phyloP scores from a whole-genome alignment of 37 sponge, comb jelly and placozoan species.

The Tethya wilhelma region DNA sequence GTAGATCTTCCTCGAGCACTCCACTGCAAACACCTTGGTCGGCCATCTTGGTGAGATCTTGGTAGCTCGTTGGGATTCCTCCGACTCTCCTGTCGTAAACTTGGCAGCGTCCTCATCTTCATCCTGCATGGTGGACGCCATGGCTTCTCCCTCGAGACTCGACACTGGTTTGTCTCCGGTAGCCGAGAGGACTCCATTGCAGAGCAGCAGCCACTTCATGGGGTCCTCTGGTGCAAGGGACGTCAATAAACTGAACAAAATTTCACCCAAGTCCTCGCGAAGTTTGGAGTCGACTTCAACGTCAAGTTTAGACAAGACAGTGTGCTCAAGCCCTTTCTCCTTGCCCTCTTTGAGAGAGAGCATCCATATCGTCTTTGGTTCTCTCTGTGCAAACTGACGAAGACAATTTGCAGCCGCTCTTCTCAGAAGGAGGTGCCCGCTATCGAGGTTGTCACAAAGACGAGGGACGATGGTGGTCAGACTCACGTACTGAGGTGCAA shows the following conservation, averaged over 20 bases:
- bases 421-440: constrained; percentile 75
- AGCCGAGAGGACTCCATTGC: constrained; percentile 77
- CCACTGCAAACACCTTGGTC: constrained; percentile 92
- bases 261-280: constrained; percentile 78
- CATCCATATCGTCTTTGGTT: constrained; percentile 68
- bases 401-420: constrained; percentile 85
- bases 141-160: constrained; percentile 9
- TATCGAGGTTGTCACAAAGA: constrained; percentile 66
- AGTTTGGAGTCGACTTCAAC: constrained; percentile 72
- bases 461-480: constrained; percentile 51
- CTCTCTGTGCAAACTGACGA: constrained; percentile 87
- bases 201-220: constrained; percentile 87
- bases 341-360: not conserved
- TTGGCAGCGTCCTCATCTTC: constrained; percentile 82
- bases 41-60: constrained; percentile 88
- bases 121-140: constrained; percentile 36
- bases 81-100: constrained; percentile 76
- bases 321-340: constrained; percentile 50
- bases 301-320: constrained; percentile 78
- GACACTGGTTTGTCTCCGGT: constrained; percentile 7
- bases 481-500: constrained; percentile 84
- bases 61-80: constrained; percentile 39
- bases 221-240: constrained; percentile 77
- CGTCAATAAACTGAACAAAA: constrained; percentile 81
- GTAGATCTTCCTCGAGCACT: constrained; percentile 93